Evolutionary conservation across 2,888 invertebrate species (phyloP).

Genomic region (Tanypteryx hageni): DNA sequence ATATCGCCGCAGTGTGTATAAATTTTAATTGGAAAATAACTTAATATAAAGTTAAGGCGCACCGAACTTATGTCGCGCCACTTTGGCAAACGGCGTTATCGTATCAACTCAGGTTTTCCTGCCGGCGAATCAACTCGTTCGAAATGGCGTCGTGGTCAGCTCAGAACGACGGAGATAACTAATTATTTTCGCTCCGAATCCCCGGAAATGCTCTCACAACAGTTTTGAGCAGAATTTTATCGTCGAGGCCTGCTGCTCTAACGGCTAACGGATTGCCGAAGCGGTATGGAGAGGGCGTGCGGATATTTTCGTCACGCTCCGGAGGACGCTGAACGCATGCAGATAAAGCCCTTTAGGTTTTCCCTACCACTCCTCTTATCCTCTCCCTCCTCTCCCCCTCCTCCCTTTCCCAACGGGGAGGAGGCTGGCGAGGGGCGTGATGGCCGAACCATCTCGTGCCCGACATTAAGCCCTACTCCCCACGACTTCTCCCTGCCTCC

Average conservation of each 20-base stretch:
- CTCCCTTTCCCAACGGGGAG: not conserved
- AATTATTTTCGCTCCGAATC: not conserved
- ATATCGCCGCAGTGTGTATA: too few species aligned
- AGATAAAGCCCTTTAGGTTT: not conserved
- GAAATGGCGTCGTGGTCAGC: not conserved
- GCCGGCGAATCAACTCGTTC: not conserved
- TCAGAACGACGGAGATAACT: not conserved
- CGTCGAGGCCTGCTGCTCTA: not conserved
- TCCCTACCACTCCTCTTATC: not conserved
- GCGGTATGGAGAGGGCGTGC: not conserved
- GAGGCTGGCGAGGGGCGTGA: too few species aligned
- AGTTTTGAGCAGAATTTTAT: not conserved
- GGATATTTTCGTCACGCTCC: not conserved
- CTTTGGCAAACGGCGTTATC: not conserved
- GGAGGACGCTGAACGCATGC: not conserved
- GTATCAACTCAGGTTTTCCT: not conserved
- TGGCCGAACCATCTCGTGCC: too few species aligned
- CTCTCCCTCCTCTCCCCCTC: not conserved
- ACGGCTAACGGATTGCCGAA: not conserved
- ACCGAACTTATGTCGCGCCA: not conserved
- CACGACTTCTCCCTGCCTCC: not conserved
- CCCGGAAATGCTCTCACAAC: constrained; percentile 17
- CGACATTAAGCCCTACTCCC: not conserved
- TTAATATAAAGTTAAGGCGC: not conserved
- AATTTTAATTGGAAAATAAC: too few species aligned